Evolutionary conservation across 1,140 invertebrate genomes (phyloP), one percentile per base, ranked within the genome.

Genomic region (Chelonus insularis): DNA sequence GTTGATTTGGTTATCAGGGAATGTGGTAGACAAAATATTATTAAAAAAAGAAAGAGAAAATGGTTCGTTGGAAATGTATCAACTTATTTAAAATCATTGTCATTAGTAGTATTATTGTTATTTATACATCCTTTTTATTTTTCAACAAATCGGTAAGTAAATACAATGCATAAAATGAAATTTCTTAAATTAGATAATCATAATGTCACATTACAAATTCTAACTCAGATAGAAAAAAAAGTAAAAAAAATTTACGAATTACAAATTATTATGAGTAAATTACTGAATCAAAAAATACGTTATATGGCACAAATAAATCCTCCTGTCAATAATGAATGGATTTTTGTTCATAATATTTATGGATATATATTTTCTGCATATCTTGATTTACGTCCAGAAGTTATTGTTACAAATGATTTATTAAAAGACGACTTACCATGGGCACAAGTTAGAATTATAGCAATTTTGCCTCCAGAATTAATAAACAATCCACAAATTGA

Each of bases 341-440:
- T 50, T 16, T n/a, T 39, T 8, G 50, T 61, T 1, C 14, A n/a
- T 4, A 47, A 59, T 62, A 21, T 60, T 11, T 14, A 64, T 9
- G 64, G 67, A 34, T 57, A 63, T 23, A 59, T 68, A n/a, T 68
- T 59, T 50, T 68, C 67, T 20, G 61, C 64, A 9, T 68, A 68
- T 51, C 32, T 68, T 0, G 67, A 68, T 29, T 34, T 18, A 9
- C 67, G 67, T 11, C 67, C 67, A 2, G 64, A 66, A 56, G 56
- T 68, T 3, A 62, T 68, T 16, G 6, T 58, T 12, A 45, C 57
- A 4, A 63, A 66, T 60, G 37, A 8, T 1, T 32, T 50, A 11
- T n/a, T 20, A 16, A 23, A 8, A 1, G 47, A 51, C n/a, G 37
- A 58, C n/a, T 50, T 29, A 4, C 36, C 48, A 18, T 68, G 64